Base-by-base conservation (phyloP, 37 sponge, comb jelly and placozoan species). In the Chondrilla cf. caribensis region DNA sequence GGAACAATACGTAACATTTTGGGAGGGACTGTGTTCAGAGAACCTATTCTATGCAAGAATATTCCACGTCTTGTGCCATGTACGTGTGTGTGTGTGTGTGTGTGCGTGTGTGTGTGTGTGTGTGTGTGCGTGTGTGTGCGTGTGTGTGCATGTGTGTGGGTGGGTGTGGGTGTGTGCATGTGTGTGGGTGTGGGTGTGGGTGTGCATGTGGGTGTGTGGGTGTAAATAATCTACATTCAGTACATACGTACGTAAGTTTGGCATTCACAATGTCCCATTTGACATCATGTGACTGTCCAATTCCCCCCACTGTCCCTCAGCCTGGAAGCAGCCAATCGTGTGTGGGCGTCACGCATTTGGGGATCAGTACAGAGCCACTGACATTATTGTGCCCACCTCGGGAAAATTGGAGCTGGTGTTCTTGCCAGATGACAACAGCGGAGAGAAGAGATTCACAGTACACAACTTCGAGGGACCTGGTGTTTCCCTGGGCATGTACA, bases 321-420 rank as follows among this genome's bases (percentile, higher is more conserved):
- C 84, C 7, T 95, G 97, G 97, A 97, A 84, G 59, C 90, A 90
- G 78, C 85, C 97, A 47, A 97, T 97, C 33, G 86, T 97, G 39
- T 94, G 95, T 82, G 97, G 97, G 8, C 87, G 97, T 73, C 97
- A 97, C 79, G 97, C 97, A 31, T 87, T 90, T 44, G 97, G 90
- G 15, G 97, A 97, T 58, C 97, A 97, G 92, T 97, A 97, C 83
- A 89, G 70, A 80, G 97, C 97, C 38, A 97, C 97, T 55, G 97
- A 97, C 76, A 81, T 97, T 64, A 93, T 97, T 2, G 89, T 97
- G 21, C 97, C 97, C 19, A 92, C 91, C 26, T 67, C 90, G 22
- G 97, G 97, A 11, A 89, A 79, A 38, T 80, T 97, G 78, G 93
- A 91, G 43, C 87, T 97, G 54, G 83, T 90, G 33, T 97, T 87